Evolutionary conservation across 1,140 invertebrate genomes (phyloP).

Genomic region (Drosophila nebulosa): DNA sequence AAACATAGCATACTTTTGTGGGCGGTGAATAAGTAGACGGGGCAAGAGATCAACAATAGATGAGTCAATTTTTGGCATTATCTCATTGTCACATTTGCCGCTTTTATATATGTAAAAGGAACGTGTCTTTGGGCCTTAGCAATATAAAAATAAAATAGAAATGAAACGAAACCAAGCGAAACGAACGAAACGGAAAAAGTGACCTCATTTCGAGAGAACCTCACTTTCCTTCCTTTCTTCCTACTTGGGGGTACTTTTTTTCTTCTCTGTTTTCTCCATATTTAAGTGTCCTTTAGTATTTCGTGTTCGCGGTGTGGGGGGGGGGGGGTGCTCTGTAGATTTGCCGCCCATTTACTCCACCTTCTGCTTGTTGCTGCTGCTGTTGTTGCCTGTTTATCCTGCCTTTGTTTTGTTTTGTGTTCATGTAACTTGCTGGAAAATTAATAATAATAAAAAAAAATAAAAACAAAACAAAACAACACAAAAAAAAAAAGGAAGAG

Average conservation of each 20-base stretch:
- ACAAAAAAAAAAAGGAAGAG: slow-evolving; percentile 44
- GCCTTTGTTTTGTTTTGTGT: slow-evolving; percentile 66
- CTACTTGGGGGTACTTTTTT: neutral
- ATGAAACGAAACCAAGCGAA: neutral
- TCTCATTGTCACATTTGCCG: no score
- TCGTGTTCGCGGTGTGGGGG: slow-evolving; percentile 41
- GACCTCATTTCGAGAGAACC: slow-evolving; percentile 10
- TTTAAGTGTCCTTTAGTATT: slow-evolving; percentile 72
- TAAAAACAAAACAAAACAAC: slow-evolving; percentile 28
- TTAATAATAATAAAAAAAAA: slow-evolving; percentile 76
- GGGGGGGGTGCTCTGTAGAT: slow-evolving; percentile 28
- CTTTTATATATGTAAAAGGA: neutral
- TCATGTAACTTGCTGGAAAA: slow-evolving; percentile 77
- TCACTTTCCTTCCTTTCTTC: neutral
- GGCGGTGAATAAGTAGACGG: no score
- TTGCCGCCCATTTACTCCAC: slow-evolving; percentile 17
- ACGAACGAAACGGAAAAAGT: neutral
- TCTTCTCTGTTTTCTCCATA: slow-evolving; percentile 30
- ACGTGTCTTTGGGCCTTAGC: neutral
- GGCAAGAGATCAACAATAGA: no score
- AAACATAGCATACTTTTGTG: no score
- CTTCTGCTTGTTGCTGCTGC: slow-evolving; percentile 26
- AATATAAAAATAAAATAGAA: neutral
- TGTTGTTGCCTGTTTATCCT: slow-evolving; percentile 43
- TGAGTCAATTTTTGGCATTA: neutral